Evolutionary conservation across 2,113 vertebrate genomes (phyloP).

Genomic region (Periophthalmus modestus): DNA sequence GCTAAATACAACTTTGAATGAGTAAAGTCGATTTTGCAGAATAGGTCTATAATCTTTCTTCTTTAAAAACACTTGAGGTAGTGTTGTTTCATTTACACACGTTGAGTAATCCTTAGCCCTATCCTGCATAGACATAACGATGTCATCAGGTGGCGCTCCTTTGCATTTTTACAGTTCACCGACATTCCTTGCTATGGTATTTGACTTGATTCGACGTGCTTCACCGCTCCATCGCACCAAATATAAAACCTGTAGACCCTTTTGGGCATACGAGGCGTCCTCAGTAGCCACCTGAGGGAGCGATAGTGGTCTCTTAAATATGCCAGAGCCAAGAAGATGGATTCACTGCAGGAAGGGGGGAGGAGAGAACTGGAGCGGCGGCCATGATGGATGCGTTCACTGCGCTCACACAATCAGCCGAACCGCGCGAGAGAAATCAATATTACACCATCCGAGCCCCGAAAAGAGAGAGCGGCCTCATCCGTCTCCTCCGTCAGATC

Average conservation of each 20-base stretch:
- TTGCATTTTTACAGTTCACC: too few species aligned
- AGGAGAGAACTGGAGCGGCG: neutral
- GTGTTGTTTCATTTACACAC: too few species aligned
- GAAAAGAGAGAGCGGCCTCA: neutral
- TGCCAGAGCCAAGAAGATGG: slow-evolving; percentile 33
- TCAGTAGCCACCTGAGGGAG: slow-evolving; percentile 12
- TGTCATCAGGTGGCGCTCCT: too few species aligned
- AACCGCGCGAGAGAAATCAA: slow-evolving; percentile 21
- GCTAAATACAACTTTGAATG: too few species aligned
- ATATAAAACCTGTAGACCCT: neutral
- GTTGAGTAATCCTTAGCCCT: too few species aligned
- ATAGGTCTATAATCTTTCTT: too few species aligned
- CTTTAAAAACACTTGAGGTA: too few species aligned
- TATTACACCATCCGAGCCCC: neutral
- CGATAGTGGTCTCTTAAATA: slow-evolving; percentile 39
- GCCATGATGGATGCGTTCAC: slow-evolving; percentile 15
- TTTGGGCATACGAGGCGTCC: slow-evolving; percentile 6
- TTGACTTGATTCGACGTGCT: too few species aligned
- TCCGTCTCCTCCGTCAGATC: neutral
- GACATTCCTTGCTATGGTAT: too few species aligned
- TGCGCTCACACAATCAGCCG: slow-evolving; percentile 8
- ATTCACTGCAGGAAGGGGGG: slow-evolving; percentile 23
- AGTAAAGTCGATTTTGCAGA: too few species aligned
- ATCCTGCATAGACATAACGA: too few species aligned
- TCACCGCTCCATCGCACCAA: too few species aligned